phyloP scores from a whole-genome alignment of 2,888 invertebrate genomes.

The Trypoxylon attenuatum region DNA sequence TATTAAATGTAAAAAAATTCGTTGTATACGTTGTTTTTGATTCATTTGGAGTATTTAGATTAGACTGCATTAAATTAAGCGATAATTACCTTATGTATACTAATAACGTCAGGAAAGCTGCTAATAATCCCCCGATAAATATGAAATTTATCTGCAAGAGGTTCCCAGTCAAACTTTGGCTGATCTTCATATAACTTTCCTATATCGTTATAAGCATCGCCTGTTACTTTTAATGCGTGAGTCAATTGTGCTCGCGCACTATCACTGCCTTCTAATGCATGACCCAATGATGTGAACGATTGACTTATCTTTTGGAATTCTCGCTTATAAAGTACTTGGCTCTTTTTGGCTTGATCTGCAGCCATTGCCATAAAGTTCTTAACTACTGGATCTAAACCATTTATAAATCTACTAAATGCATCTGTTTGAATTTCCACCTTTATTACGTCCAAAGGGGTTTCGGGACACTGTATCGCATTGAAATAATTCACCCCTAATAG shows the following conservation, averaged over 20 bases:
- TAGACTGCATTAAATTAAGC: neutral
- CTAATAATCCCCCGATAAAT: constrained; percentile 95
- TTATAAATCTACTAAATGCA: constrained; percentile 86
- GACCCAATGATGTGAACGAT: constrained; percentile 88
- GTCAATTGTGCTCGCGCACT: constrained; percentile 79
- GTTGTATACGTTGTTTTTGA: neutral
- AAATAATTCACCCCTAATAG: constrained; percentile 93
- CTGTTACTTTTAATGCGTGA: constrained; percentile 88
- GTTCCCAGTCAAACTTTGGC: constrained; percentile 92
- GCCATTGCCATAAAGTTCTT: constrained; percentile 88
- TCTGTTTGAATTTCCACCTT: constrained; percentile 90
- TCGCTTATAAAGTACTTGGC: constrained; percentile 88
- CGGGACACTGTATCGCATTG: constrained; percentile 90
- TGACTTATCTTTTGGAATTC: constrained; percentile 94
- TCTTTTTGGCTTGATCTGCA: constrained; percentile 90
- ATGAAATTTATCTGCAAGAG: constrained; percentile 92
- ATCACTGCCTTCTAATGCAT: constrained; percentile 88
- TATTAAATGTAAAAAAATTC: constrained; percentile 50
- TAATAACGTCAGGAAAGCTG: constrained; percentile 92
- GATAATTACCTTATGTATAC: constrained; percentile 85
- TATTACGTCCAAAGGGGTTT: constrained; percentile 81
- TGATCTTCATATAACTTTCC: constrained; percentile 94
- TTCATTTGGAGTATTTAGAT: neutral
- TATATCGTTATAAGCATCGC: constrained; percentile 92
- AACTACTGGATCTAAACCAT: constrained; percentile 90